Base-by-base conservation (phyloP, 2,888 invertebrate species). In the Clanis bilineata region DNA sequence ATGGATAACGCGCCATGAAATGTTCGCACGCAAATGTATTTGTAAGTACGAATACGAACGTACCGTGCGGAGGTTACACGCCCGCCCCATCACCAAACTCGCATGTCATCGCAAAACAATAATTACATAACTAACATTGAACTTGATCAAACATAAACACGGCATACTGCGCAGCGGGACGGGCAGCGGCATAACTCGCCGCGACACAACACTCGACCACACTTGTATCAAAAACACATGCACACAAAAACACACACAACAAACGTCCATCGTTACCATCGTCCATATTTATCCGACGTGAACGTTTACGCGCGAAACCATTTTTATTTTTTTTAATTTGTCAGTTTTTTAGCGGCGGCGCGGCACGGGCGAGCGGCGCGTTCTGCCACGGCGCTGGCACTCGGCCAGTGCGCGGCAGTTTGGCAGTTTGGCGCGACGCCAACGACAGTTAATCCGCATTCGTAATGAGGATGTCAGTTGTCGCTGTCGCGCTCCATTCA, bases 231-330 rank as follows among this genome's bases (percentile, higher is more conserved):
- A 66, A 68, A 73, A 72, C 64, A 70, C 79, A 82, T 80, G 82
- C 79, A 83, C 79, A 80, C 70, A 77, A 71, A 66, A n/a, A n/a
- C n/a, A 67, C 64, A 65, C 65, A 67, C 65, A 62, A 69, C 62
- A 69, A 68, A 63, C 59, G 59, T 64, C 65, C 64, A 62, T 58
- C 47, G 57, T 63, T 82, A 83, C 79, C 82, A 80, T 79, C 72
- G 88, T 89, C 88, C 90, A 90, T 90, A 73, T 74, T 80, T 86
- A 84, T 84, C 81, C 78, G 74, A 74, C 77, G 78, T 84, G 82
- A 65, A 81, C 77, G 78, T 84, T 82, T 65, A 81, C 77, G 80
- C 77, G 83, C 70, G 76, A 79, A 80, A 79, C 64, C 90, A 89
- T 90, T 79, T 82, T 71, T 67, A 73, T 72, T 69, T 72, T 72